Conservation (phyloP, 2,113 vertebrate genomes). For the Platycercus adscitus region DNA sequence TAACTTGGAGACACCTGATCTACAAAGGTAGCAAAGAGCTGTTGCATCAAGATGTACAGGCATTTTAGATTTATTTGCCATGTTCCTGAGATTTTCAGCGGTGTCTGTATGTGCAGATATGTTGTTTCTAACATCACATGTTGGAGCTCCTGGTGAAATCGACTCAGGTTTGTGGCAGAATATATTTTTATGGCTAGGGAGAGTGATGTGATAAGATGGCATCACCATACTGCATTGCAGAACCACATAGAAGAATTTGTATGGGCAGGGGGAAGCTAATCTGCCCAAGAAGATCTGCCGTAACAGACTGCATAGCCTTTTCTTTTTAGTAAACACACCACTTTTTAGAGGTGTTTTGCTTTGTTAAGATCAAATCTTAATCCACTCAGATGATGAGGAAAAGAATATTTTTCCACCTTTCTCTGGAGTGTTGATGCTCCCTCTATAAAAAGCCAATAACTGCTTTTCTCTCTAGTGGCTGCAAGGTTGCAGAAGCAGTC, state of each 20-base stretch:
- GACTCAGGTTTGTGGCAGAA: not conserved
- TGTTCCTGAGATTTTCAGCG: not conserved
- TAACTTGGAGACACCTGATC: not conserved
- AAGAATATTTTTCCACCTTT: not conserved
- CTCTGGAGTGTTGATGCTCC: not conserved
- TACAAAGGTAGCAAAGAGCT: not conserved
- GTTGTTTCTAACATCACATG: not conserved
- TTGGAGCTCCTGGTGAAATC: not conserved
- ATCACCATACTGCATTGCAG: conserved; percentile 26
- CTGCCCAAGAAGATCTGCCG: not conserved
- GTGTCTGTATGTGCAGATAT: not conserved
- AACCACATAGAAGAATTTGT: not conserved
- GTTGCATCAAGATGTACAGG: not conserved
- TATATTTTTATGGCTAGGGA: conserved; percentile 4
- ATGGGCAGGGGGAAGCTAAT: not conserved
- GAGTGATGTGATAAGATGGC: not conserved
- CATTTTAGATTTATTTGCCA: not conserved
- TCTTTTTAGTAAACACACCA: not conserved
- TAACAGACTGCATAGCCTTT: not conserved
- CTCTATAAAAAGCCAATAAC: not conserved
- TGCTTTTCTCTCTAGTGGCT: not conserved
- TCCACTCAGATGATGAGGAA: not conserved
- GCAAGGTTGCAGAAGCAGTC: not conserved
- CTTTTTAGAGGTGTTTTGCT: not conserved
- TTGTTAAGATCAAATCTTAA: not conserved